phyloP scores from a whole-genome alignment of 64 coral and sea anemone genomes.

The Cladopsammia gracilis region DNA sequence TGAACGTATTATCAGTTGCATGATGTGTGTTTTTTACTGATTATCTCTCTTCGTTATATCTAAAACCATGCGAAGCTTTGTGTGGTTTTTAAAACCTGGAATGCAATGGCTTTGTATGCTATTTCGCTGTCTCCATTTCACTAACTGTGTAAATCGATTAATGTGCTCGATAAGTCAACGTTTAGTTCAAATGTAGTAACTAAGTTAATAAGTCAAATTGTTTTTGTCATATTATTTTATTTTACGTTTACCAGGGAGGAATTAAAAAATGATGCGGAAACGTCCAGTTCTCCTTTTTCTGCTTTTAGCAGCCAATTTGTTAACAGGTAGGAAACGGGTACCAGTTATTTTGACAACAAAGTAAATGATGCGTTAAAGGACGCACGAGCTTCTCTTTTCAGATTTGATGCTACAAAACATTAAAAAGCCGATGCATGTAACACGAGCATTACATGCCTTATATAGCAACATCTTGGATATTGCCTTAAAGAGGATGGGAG shows the following conservation, averaged over 20 bases:
- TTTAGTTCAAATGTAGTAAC: too few species aligned
- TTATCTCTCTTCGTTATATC: background rate
- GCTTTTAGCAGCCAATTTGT: slow-evolving; percentile 5
- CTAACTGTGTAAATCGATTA: too few species aligned
- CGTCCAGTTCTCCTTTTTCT: background rate
- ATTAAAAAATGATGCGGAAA: slow-evolving; percentile 37
- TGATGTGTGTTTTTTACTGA: background rate
- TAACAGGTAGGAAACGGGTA: slow-evolving; percentile 44
- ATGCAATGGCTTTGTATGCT: too few species aligned
- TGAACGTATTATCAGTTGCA: background rate
- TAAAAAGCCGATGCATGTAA: background rate
- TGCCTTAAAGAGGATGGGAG: too few species aligned
- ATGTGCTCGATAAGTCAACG: too few species aligned
- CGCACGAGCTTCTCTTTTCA: background rate
- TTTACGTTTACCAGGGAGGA: background rate
- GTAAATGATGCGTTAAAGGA: background rate
- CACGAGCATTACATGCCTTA: too few species aligned
- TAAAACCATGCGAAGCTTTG: too few species aligned
- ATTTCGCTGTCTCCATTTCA: too few species aligned
- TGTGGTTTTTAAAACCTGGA: too few species aligned
- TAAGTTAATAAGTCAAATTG: background rate
- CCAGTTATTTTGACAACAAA: slow-evolving; percentile 35
- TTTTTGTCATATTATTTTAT: background rate
- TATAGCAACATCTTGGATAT: too few species aligned
- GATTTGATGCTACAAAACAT: background rate